These are phyloP conservation scores for Nemurella pictetii DNA, from an alignment of 2,888 invertebrate genomes.

Conservation along the genomic window DNA sequence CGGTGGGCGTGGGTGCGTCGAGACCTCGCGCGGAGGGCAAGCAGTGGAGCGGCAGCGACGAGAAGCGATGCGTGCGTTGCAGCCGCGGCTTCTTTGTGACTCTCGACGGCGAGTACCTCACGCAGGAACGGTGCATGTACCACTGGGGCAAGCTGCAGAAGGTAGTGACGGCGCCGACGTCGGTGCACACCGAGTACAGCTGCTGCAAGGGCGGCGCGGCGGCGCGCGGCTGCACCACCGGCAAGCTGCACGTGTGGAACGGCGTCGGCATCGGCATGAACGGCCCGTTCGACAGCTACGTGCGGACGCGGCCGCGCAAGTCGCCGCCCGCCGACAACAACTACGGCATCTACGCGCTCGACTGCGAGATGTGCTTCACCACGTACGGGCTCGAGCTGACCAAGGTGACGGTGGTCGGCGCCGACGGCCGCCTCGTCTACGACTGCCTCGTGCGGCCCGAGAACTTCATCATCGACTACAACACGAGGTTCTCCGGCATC, in stretches of 20 bases:
- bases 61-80: conserved; percentile 69
- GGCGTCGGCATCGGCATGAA: conserved; percentile 71
- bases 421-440: conserved; percentile 75
- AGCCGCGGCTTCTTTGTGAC: conserved; percentile 71
- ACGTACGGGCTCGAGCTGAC: conserved; percentile 83
- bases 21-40: not conserved
- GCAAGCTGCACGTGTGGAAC: conserved; percentile 75
- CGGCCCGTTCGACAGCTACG: conserved; percentile 71
- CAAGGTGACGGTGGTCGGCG: conserved; percentile 80
- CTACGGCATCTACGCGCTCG: conserved; percentile 75
- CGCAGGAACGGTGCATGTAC: conserved; percentile 75
- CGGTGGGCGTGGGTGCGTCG: not conserved
- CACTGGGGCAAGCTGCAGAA: conserved; percentile 84
- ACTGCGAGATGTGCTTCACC: conserved; percentile 98
- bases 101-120: conserved; percentile 70
- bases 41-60: conserved; percentile 38
- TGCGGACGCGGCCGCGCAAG: conserved; percentile 57
- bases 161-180: conserved; percentile 25
- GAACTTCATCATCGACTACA: conserved; percentile 85
- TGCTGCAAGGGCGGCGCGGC: conserved; percentile 64
- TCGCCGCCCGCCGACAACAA: conserved; percentile 56
- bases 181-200: conserved; percentile 52
- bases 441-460: conserved; percentile 84
- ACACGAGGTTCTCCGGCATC: conserved; percentile 95
- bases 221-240: conserved; percentile 66